Evolutionary conservation across 1,140 invertebrate species (phyloP).

Genomic region (Spodoptera litura): DNA sequence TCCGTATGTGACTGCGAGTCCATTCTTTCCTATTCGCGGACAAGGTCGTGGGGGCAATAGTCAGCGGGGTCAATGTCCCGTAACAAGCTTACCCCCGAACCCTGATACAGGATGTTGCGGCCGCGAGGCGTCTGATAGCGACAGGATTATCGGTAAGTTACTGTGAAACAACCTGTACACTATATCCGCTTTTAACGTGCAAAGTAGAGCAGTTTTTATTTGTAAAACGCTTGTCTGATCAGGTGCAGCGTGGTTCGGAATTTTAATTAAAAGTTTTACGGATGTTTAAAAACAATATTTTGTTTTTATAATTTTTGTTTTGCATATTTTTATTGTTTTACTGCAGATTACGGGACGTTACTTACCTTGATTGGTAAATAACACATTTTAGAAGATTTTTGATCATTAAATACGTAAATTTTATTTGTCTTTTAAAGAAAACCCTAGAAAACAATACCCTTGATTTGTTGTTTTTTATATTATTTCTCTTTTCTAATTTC

Average conservation of each 20-base stretch:
- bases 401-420: too few relatives aligned
- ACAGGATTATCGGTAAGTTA: constrained; percentile 63
- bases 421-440: too few relatives aligned
- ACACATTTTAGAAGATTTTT: too few relatives aligned
- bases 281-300: neutral
- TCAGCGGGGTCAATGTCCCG: constrained; percentile 50
- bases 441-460: too few relatives aligned
- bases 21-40: constrained; percentile 17
- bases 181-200: constrained; percentile 29
- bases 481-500: too few relatives aligned
- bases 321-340: neutral
- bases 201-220: constrained; percentile 36
- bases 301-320: neutral
- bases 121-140: constrained; percentile 63
- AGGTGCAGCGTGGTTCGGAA: constrained; percentile 20
- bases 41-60: neutral
- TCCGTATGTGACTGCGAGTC: constrained; percentile 29
- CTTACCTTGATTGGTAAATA: too few relatives aligned
- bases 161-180: constrained; percentile 9
- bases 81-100: constrained; percentile 62
- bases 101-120: constrained; percentile 75
- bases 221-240: constrained; percentile 30
- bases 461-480: too few relatives aligned
- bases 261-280: constrained; percentile 31
- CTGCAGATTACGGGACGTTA: neutral